Conservation (phyloP, 1,140 invertebrate genomes). For the Asbolus verrucosus region DNA sequence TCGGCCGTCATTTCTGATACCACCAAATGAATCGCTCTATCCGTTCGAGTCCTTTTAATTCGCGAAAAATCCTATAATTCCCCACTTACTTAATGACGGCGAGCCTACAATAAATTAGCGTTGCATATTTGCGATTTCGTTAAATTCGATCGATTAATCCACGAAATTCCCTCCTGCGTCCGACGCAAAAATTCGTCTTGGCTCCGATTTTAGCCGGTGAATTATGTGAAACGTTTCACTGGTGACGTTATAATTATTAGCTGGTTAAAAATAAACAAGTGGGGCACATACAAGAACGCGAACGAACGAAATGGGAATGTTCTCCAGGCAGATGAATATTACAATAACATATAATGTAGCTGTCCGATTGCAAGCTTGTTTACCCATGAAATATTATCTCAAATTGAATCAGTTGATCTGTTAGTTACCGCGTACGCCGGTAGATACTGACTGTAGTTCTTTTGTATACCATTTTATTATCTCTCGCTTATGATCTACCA, state of each 20-base stretch:
- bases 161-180: not conserved
- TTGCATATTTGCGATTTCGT: slow-evolving; percentile 28
- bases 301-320: slow-evolving; percentile 31
- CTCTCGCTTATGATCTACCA: slow-evolving; percentile 11
- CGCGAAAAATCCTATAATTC: slow-evolving; percentile 19
- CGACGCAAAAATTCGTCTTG: not conserved
- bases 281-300: not conserved
- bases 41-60: slow-evolving; percentile 7
- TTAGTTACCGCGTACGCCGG: slow-evolving; percentile 35
- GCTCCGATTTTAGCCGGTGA: slow-evolving; percentile 3
- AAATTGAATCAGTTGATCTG: slow-evolving; percentile 56
- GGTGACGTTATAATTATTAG: slow-evolving; percentile 22
- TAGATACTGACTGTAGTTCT: slow-evolving; percentile 26
- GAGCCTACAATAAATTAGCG: slow-evolving; percentile 1
- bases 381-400: slow-evolving; percentile 58
- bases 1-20: slow-evolving; percentile 31
- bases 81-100: slow-evolving; percentile 8
- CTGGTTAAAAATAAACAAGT: not conserved
- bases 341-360: slow-evolving; percentile 53
- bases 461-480: slow-evolving; percentile 40
- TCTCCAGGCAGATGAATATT: slow-evolving; percentile 49
- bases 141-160: slow-evolving; percentile 28
- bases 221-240: slow-evolving; percentile 4
- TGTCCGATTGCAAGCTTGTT: slow-evolving; percentile 55
- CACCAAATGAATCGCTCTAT: slow-evolving; percentile 32